Conservation (phyloP, 1,140 invertebrate species). For the Drosophila athabasca region DNA sequence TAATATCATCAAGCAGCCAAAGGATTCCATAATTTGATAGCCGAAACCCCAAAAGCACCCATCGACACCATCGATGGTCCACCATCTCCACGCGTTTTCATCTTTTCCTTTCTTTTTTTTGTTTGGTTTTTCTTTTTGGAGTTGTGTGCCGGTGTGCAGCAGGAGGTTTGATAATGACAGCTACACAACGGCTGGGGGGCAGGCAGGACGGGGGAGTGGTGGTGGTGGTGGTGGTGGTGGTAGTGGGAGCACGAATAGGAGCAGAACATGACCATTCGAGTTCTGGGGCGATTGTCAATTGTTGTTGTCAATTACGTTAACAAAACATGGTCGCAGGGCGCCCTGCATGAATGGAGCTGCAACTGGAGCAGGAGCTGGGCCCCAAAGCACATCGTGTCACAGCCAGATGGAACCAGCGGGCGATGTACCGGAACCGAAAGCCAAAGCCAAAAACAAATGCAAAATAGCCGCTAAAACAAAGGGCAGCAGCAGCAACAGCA, state of each 20-base stretch:
- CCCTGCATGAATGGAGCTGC: constrained; percentile 44
- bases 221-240: too few species aligned
- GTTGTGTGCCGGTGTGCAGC: constrained; percentile 18
- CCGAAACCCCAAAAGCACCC: too few species aligned
- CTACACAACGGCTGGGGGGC: not conserved
- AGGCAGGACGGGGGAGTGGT: too few species aligned
- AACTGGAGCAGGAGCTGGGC: constrained; percentile 29
- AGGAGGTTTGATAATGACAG: constrained; percentile 66
- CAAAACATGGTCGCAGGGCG: constrained; percentile 62
- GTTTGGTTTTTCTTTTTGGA: too few species aligned
- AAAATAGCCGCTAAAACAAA: constrained; percentile 68
- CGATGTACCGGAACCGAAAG: constrained; percentile 37
- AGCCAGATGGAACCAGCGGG: constrained; percentile 32
- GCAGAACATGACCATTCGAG: constrained; percentile 54
- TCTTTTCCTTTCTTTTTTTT: not conserved
- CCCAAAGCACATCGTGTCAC: constrained; percentile 50
- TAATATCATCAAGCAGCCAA: not conserved
- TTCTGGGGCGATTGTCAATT: constrained; percentile 68
- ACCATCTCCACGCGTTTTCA: too few species aligned
- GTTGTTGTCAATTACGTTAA: constrained; percentile 79
- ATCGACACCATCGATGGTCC: too few species aligned
- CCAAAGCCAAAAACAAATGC: constrained; percentile 63
- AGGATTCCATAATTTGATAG: too few species aligned
- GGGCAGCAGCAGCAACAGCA: constrained; percentile 20
- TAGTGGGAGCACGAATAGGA: constrained; percentile 29